phyloP scores from a whole-genome alignment of 2,888 invertebrate species.

The Hartigia nigra region DNA sequence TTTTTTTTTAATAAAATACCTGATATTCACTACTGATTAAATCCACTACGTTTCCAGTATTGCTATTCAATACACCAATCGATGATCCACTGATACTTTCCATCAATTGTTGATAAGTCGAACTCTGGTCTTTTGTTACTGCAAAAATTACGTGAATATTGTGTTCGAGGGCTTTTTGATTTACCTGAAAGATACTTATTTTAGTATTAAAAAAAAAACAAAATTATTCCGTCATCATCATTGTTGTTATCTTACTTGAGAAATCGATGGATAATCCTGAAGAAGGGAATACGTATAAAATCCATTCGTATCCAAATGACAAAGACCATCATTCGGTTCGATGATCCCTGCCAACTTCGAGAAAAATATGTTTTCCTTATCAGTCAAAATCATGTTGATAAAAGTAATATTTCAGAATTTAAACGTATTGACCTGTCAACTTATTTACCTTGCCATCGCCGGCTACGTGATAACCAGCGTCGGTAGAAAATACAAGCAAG shows the following conservation, averaged over 20 bases:
- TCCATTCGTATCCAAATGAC: slow-evolving; percentile 71
- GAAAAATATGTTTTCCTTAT: neutral
- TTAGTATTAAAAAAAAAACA: neutral
- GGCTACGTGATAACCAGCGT: slow-evolving; percentile 78
- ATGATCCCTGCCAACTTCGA: slow-evolving; percentile 73
- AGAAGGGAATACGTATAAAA: slow-evolving; percentile 70
- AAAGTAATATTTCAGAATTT: neutral
- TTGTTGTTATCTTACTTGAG: slow-evolving; percentile 63
- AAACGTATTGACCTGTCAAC: neutral
- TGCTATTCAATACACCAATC: slow-evolving; percentile 72
- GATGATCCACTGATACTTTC: slow-evolving; percentile 75
- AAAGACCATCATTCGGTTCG: slow-evolving; percentile 78
- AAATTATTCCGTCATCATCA: too few relatives aligned
- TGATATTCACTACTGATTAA: slow-evolving; percentile 78
- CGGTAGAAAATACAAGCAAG: slow-evolving; percentile 82
- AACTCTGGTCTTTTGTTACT: slow-evolving; percentile 66
- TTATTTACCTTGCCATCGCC: slow-evolving; percentile 67
- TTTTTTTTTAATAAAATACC: slow-evolving; percentile 62
- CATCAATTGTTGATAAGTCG: slow-evolving; percentile 44
- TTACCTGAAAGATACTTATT: slow-evolving; percentile 65
- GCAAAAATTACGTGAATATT: slow-evolving; percentile 85
- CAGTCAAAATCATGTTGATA: slow-evolving; percentile 1
- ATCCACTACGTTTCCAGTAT: slow-evolving; percentile 76
- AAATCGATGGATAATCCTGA: slow-evolving; percentile 85
- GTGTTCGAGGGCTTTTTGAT: slow-evolving; percentile 73